Evolutionary conservation across 2,113 vertebrate species (phyloP), one percentile per base, ranked within the genome.

Genomic region (Atlantisia rogersi): DNA sequence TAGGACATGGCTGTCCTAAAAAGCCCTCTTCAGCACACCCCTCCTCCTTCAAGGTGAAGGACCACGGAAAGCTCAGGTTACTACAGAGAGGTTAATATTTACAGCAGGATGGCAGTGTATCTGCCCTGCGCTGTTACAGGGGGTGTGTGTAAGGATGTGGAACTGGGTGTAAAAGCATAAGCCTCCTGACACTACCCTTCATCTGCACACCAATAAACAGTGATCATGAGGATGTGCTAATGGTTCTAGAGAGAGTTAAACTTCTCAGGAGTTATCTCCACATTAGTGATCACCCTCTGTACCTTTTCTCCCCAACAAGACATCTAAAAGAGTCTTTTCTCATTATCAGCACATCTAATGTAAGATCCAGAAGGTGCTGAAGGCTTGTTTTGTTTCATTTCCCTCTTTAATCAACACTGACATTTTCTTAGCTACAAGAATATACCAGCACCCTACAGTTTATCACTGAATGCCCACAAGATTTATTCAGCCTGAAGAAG

Each of bases 251-350:
- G 40, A 69, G 44, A 46, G 44, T 46, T 46, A 9, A 46, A 18
- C 48, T 48, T 48, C 48, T 48, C 20, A 69, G 15, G 37, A 82
- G 12, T 64, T 63, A 70, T 4, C 69, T 63, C 78, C 24, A 46
- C 37, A 19, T 59, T 39, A 75, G 12, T 78, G 71, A 91, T 21
- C 42, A 46, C 58, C 37, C 68, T 75, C 32, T 62, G 2, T 3
- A 40, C 11, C 29, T 8, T 75, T 56, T 52, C 32, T 10, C 18
- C 4, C 35, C 24, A 84, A 24, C 2, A 1, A 0, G 3, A 20
- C 44, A 11, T 44, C 46, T 90, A 18, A 59, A 39, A 53, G n/a
- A 71, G 44, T 42, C 2, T 64, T 44, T 85, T 15, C 52, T 48
- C 50, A 58, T 16, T 68, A 53, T 28, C 12, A 42, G 22, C 15